These are phyloP conservation scores for Pristionchus arcanus DNA, from an alignment of 2,888 invertebrate species.

Conservation along the genomic window DNA sequence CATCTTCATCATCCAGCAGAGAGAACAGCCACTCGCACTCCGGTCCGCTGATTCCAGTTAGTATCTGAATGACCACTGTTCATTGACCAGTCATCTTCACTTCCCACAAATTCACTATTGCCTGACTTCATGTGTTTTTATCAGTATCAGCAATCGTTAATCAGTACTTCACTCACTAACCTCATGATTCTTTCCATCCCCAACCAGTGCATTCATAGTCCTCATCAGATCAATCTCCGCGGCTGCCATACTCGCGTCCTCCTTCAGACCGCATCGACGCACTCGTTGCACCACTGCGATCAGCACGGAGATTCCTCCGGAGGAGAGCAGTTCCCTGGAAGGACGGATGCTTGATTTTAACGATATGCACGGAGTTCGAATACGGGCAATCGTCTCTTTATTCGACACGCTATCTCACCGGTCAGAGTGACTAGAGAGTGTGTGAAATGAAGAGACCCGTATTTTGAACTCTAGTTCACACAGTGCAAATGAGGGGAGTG, in stretches of 20 bases:
- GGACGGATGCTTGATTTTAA: neutral
- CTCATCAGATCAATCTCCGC: constrained; percentile 63
- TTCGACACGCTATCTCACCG: too few relatives aligned
- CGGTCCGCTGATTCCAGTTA: neutral
- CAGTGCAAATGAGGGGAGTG: too few relatives aligned
- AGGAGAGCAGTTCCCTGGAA: neutral
- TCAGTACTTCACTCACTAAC: constrained; percentile 9
- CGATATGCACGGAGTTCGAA: too few relatives aligned
- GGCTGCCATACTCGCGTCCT: constrained; percentile 59
- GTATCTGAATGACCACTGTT: neutral
- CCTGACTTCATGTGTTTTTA: neutral
- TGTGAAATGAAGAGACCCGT: too few relatives aligned
- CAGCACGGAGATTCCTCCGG: neutral
- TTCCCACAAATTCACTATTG: too few relatives aligned
- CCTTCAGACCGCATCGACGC: neutral
- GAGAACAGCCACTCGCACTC: constrained; percentile 40
- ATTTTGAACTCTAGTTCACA: too few relatives aligned
- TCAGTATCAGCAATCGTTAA: neutral
- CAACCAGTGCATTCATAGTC: constrained; percentile 60
- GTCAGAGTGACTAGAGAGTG: too few relatives aligned
- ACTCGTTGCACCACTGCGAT: neutral
- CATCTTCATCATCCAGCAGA: constrained; percentile 10
- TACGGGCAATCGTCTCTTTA: neutral
- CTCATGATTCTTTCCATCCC: constrained; percentile 59
- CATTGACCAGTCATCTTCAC: neutral